Base-by-base conservation (phyloP, 2,797 vertebrate genomes). In the Botia almorhae region DNA sequence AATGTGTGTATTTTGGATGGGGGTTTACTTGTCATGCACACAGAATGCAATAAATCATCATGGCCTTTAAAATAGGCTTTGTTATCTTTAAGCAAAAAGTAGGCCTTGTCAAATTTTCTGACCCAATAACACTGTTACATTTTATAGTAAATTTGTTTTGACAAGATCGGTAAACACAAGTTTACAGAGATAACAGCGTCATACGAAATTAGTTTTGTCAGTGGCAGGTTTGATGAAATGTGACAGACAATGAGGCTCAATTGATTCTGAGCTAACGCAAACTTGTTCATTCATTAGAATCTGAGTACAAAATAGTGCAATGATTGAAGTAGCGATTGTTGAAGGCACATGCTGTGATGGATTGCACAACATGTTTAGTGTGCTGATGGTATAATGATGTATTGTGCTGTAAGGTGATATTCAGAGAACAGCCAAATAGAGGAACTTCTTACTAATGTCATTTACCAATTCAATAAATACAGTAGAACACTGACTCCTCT, bases 381-480 rank as follows among this genome's bases (percentile, higher is more conserved):
- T 48, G 65, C 50, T 78, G 65, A 48, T 55, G 33, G 48, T 10
- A 39, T 58, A 43, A 78, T 78, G 55, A 69, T 78, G 17, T 69
- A 60, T 69, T 69, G 50, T 19, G 8, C 65, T 50, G 39, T n/a
- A 50, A 50, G 76, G 76, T 69, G 53, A 36, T 43, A 76, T 76
- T 67, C 8, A 67, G 63, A 76, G 33, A 76, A 12, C 60, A 64
- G 21, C 19, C 46, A 64, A 61, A 43, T 7, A 60, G 75, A 77
- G 39, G 39, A 55, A 58, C 53, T 61, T 78, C 67, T 60, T 53
- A 50, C n/a, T 50, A 71, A 65, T 53, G 71, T 43, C 36, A 70
- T 68, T 76, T 53, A 60, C 55, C 80, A n/a, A n/a, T 81, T 74
- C 75, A 48, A 71, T 65, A 61, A 72, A 51, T 23, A 68, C n/a